Evolutionary conservation across 2,888 invertebrate genomes (phyloP), one percentile per base, ranked within the genome.

Genomic region (Mimas tiliae): DNA sequence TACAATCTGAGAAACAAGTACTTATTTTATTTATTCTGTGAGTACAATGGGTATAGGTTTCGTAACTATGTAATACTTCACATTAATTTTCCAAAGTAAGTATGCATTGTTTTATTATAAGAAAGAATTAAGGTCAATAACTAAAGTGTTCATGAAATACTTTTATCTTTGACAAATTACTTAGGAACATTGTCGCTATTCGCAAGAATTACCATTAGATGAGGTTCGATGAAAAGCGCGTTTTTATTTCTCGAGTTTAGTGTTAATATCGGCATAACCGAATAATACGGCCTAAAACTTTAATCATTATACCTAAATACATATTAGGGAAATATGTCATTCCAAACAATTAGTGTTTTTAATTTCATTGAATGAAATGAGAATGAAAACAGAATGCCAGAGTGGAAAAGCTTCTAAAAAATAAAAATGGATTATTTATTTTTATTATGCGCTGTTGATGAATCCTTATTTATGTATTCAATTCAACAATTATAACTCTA

Each of bases 71-170:
- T 58, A 38, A 42, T 55, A 19, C 58, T 19, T 55, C 55, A 38
- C 34, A 55, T 58, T 19, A 38, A 58, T 58, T 58, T 58, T 38
- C 42, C 19, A 19, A 58, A 58, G 12, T 58, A 58, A 58, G 12
- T 58, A 58, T 58, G 55, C 55, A 58, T 58, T 58, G 58, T 58
- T 58, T 58, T 8, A 19, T 38, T 38, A 34, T n/a, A n/a, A n/a
- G n/a, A 16, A 19, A 42, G 19, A 58, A 58, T 58, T 58, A 58
- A 58, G 58, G 58, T 11, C 58, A 58, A 42, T 42, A 19, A 58
- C 11, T 19, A 12, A 11, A 12, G 38, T 42, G 4, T 58, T 58
- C 19, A 58, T 42, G 9, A 42, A 58, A 27, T 27, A 27, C 27
- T 27, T 55, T 6, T 58, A 19, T 42, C 19, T 11, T 42, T 58